phyloP scores from a whole-genome alignment of 1,140 invertebrate genomes.

The Halictus rubicundus region DNA sequence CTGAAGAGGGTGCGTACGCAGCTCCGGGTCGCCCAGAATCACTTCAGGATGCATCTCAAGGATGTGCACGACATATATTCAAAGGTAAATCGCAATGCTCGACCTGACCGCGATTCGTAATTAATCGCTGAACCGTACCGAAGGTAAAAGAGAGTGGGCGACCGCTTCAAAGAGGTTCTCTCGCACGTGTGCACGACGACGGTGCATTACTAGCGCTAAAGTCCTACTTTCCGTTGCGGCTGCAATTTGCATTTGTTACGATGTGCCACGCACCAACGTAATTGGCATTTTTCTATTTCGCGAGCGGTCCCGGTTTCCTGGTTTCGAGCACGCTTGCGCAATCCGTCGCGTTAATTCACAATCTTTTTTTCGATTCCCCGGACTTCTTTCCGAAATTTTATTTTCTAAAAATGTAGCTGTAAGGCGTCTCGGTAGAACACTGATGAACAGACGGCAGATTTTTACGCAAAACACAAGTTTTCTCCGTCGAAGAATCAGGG shows the following conservation, averaged over 20 bases:
- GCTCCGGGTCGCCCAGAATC: conserved; percentile 73
- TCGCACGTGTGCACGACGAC: conserved; percentile 54
- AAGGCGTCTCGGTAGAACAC: no score
- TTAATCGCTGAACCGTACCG: conserved; percentile 49
- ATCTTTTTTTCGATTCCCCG: no score
- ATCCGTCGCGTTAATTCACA: no score
- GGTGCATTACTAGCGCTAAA: conserved; percentile 39
- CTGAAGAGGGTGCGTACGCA: conserved; percentile 76
- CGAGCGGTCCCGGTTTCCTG: no score
- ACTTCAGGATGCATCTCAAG: conserved; percentile 71
- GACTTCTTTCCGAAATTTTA: no score
- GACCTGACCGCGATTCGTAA: conserved; percentile 58
- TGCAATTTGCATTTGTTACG: conserved; percentile 61
- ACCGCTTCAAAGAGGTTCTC: conserved; percentile 36
- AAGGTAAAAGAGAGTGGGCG: conserved; percentile 54
- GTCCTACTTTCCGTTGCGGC: conserved; percentile 59
- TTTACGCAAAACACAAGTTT: no score
- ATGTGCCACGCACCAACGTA: conserved; percentile 49
- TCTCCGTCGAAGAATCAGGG: no score
- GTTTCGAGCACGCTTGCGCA: no score
- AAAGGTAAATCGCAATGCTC: conserved; percentile 65
- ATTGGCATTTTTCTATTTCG: conserved; percentile 43
- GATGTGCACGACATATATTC: conserved; percentile 74
- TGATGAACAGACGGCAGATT: no score
- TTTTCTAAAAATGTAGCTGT: no score